A percentile compares a stretch with the other conserved stretches of the same genome.
Evolutionary conservation across 1,140 invertebrate species (phyloP).

Genomic region (Pararge aegeria): DNA sequence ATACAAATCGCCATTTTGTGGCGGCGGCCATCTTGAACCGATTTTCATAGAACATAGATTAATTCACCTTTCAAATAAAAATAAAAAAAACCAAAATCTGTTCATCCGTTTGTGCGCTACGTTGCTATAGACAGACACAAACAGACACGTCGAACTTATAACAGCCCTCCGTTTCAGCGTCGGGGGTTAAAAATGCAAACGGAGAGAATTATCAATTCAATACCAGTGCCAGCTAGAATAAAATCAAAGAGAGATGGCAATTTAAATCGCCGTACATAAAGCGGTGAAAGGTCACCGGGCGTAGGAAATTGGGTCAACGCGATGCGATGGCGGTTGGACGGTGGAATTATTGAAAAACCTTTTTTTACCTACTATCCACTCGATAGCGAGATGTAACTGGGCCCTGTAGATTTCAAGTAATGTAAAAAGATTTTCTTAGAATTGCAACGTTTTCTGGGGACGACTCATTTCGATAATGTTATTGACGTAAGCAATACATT

Average conservation of each 20-base stretch:
- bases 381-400: background rate
- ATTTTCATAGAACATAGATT: too few relatives aligned
- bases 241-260: conserved; percentile 19
- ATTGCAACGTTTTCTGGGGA: too few relatives aligned
- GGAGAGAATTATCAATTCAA: background rate
- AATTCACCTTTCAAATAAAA: too few relatives aligned
- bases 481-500: too few relatives aligned
- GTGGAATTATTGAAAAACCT: conserved; percentile 31
- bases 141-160: too few relatives aligned
- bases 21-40: too few relatives aligned
- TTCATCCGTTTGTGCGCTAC: too few relatives aligned
- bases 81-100: too few relatives aligned
- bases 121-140: too few relatives aligned
- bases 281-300: conserved; percentile 25
- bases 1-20: too few relatives aligned
- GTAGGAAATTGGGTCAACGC: conserved; percentile 33
- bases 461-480: too few relatives aligned
- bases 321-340: conserved; percentile 28
- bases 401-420: background rate
- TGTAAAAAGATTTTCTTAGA: background rate
- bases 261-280: conserved; percentile 24
- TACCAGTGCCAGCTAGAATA: conserved; percentile 14
- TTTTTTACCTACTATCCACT: conserved; percentile 1
- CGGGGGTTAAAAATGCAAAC: background rate
- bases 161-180: too few relatives aligned